Evolutionary conservation across 2,888 invertebrate genomes (phyloP).

Genomic region (Augiades crinisus): DNA sequence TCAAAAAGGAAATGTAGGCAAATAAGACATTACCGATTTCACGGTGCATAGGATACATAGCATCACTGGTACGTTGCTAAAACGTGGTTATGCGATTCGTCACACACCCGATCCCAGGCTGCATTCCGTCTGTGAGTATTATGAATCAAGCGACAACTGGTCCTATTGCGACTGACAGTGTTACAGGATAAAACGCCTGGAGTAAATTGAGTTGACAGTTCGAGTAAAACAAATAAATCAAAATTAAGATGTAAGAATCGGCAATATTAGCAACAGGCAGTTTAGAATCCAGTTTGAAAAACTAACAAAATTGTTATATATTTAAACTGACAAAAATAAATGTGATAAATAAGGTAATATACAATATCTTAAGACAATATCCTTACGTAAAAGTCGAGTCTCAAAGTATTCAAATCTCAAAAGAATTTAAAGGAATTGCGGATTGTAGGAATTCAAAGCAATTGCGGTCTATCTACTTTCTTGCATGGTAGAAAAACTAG

Average conservation of each 20-base stretch:
- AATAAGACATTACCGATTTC: slow-evolving; percentile 21
- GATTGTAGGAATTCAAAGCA: too few relatives aligned
- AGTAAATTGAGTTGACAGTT: not conserved
- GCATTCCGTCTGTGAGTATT: slow-evolving; percentile 16
- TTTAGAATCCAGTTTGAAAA: too few relatives aligned
- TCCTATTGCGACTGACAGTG: not conserved
- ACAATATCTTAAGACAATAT: too few relatives aligned
- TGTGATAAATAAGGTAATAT: too few relatives aligned
- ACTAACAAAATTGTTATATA: too few relatives aligned
- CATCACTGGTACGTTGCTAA: not conserved
- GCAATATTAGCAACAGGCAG: not conserved
- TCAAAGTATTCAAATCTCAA: too few relatives aligned
- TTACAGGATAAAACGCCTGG: not conserved
- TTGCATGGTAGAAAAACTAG: too few relatives aligned
- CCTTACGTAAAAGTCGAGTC: too few relatives aligned
- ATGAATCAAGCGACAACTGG: not conserved
- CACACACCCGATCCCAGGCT: not conserved
- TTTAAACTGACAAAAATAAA: too few relatives aligned
- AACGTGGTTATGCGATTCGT: slow-evolving; percentile 11
- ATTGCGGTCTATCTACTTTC: too few relatives aligned
- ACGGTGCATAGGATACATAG: slow-evolving; percentile 11
- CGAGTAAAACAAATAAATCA: not conserved
- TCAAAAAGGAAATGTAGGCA: not conserved
- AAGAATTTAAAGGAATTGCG: too few relatives aligned
- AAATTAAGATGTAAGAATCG: not conserved